A percentile compares a stretch with the other conserved stretches of the same genome.
Conservation (phyloP, 2,797 vertebrate species). For the Coregonus suidteri region DNA sequence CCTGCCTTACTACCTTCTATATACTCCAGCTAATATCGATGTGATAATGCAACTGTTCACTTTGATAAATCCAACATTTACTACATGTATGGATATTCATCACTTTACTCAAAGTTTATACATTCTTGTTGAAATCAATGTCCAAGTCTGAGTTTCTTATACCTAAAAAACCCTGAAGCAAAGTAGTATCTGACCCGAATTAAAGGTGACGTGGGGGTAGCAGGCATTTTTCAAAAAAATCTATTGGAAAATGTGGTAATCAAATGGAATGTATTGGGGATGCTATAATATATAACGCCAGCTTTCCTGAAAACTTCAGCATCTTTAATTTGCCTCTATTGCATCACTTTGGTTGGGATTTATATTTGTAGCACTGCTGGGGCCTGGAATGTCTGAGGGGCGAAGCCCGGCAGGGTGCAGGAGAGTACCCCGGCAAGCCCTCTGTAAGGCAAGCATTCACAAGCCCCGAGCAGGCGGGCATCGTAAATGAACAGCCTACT, state of each 20-base stretch:
- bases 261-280: slow-evolving; percentile 57
- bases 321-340: slow-evolving; percentile 62
- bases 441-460: slow-evolving; percentile 60
- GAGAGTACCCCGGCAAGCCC: slow-evolving; percentile 50
- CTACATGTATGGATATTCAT: not conserved
- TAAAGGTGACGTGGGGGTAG: slow-evolving; percentile 63
- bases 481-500: slow-evolving; percentile 66
- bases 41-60: not conserved
- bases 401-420: not conserved
- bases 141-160: not conserved
- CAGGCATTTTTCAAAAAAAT: slow-evolving; percentile 44
- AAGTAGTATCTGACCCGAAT: slow-evolving; percentile 13
- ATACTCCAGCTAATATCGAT: not conserved
- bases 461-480: slow-evolving; percentile 56
- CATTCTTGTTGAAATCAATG: not conserved
- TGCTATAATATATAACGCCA: slow-evolving; percentile 38
- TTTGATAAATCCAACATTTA: not conserved
- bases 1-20: not conserved
- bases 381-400: slow-evolving; percentile 41
- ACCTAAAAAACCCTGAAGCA: not conserved
- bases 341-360: slow-evolving; percentile 65
- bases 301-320: slow-evolving; percentile 60
- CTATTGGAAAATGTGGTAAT: slow-evolving; percentile 41
- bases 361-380: slow-evolving; percentile 51
- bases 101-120: not conserved